Conservation (phyloP, 2,113 vertebrate species). For the Brachyhypopomus gauderio region DNA sequence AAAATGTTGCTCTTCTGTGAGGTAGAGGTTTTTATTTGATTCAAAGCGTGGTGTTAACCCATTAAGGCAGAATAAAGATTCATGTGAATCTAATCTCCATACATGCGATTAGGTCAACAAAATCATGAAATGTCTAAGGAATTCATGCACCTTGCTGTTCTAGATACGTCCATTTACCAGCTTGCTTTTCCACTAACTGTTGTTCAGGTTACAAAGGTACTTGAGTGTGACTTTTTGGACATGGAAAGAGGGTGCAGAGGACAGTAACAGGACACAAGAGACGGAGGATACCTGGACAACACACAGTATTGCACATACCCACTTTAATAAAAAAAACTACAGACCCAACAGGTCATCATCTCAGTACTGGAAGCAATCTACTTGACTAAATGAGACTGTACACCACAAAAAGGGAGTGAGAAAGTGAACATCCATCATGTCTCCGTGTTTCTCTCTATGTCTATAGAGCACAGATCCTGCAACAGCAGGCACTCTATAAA, state of each 20-base stretch:
- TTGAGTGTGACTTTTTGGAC: conserved; percentile 11
- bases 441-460: conserved; percentile 55
- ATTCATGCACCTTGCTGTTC: conserved; percentile 5
- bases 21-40: not conserved
- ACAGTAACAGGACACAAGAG: conserved; percentile 47
- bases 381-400: conserved; percentile 8
- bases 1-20: not conserved
- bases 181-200: not conserved
- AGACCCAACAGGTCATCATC: not conserved
- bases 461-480: conserved; percentile 62
- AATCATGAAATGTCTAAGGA: conserved; percentile 16
- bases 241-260: not conserved
- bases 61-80: not conserved
- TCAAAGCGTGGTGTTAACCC: not conserved
- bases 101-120: conserved; percentile 22
- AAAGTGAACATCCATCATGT: conserved; percentile 57
- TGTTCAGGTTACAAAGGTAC: conserved; percentile 19
- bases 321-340: not conserved
- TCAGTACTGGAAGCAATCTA: not conserved
- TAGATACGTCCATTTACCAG: not conserved
- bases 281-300: conserved; percentile 55
- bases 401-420: conserved; percentile 56
- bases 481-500: conserved; percentile 72
- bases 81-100: not conserved
- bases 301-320: not conserved